These are phyloP conservation scores for Anagyrus pseudococci DNA, from an alignment of 2,888 invertebrate species.

Conservation along the genomic window DNA sequence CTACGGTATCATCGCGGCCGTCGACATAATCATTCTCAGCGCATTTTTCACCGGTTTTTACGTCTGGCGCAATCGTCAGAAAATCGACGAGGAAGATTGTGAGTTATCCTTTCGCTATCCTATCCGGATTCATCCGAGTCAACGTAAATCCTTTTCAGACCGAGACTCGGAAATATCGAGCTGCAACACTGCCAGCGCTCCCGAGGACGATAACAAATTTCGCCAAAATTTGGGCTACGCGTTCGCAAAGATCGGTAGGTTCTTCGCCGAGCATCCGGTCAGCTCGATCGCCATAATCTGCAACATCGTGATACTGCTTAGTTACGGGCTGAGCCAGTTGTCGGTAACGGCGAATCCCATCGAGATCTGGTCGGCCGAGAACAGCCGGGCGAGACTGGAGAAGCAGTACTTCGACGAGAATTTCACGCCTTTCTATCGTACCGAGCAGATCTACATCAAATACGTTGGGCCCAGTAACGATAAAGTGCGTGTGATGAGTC, in stretches of 20 bases:
- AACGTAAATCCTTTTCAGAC: too few relatives aligned
- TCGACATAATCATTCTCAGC: constrained; percentile 65
- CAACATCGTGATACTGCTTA: constrained; percentile 69
- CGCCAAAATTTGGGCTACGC: constrained; percentile 53
- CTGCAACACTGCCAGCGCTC: neutral
- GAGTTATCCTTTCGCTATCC: too few relatives aligned
- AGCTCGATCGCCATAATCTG: constrained; percentile 70
- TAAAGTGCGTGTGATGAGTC: constrained; percentile 53
- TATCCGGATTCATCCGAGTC: too few relatives aligned
- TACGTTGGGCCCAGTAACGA: constrained; percentile 65
- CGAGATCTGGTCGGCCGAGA: constrained; percentile 90
- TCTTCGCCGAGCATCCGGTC: constrained; percentile 73
- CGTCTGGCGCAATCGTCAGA: neutral
- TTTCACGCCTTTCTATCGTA: constrained; percentile 89
- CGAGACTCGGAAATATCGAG: neutral
- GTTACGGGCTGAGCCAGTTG: constrained; percentile 73
- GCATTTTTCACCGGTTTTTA: constrained; percentile 16
- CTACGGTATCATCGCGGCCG: constrained; percentile 69
- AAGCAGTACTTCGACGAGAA: constrained; percentile 86
- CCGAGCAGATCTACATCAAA: constrained; percentile 87
- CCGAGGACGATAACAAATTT: constrained; percentile 37
- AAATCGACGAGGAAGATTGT: too few relatives aligned
- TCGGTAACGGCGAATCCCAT: constrained; percentile 87
- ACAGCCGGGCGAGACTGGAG: constrained; percentile 80
- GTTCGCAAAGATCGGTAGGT: constrained; percentile 64